Evolutionary conservation across 2,888 invertebrate species (phyloP).

Genomic region (Orthonychiurus folsomi): DNA sequence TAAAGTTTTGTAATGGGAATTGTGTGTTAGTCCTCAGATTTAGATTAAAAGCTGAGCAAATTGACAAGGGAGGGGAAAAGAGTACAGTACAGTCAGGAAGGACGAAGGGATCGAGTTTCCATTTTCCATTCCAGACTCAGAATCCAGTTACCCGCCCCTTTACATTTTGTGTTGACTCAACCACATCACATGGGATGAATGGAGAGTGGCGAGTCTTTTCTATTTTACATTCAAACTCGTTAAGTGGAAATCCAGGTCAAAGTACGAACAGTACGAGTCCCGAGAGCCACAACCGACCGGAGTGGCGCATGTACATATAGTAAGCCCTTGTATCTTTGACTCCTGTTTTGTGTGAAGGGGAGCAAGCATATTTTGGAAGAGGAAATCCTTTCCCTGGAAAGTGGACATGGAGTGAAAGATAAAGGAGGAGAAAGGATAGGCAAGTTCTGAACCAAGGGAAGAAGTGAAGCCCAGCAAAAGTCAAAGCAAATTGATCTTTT

Average conservation of each 20-base stretch:
- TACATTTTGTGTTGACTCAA: neutral
- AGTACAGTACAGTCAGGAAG: no score
- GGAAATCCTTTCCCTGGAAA: neutral
- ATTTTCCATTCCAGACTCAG: no score
- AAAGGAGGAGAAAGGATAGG: neutral
- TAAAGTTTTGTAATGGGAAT: neutral
- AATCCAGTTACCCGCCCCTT: neutral
- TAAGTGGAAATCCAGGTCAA: slow-evolving; percentile 1
- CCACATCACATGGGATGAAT: neutral
- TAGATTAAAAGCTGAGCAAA: no score
- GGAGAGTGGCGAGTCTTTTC: neutral
- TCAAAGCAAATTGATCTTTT: slow-evolving; percentile 1
- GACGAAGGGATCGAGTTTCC: no score
- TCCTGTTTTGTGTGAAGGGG: neutral
- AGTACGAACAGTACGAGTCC: neutral
- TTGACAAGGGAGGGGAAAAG: no score
- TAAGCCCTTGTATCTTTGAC: no score
- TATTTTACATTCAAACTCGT: neutral
- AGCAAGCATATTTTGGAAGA: neutral
- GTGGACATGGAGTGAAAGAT: neutral
- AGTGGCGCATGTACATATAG: no score
- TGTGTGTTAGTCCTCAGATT: neutral
- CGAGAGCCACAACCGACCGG: no score
- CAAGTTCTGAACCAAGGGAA: neutral
- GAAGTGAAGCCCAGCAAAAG: neutral